These are phyloP conservation scores for Clanis bilineata DNA, from an alignment of 2,888 invertebrate genomes.

Conservation along the genomic window DNA sequence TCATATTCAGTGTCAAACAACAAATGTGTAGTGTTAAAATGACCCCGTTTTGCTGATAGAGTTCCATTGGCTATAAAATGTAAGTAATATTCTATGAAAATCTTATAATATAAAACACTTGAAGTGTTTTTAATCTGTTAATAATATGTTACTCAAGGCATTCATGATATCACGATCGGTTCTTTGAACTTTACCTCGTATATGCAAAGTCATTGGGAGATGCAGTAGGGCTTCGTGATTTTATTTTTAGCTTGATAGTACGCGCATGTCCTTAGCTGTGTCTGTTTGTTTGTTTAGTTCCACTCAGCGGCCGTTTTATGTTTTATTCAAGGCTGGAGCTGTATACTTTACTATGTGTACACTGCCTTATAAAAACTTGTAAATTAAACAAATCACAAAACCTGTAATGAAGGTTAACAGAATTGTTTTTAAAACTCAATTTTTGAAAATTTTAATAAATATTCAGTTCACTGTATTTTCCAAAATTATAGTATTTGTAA, in stretches of 20 bases:
- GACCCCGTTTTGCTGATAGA: constrained; percentile 23
- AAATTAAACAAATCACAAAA: background rate
- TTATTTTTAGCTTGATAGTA: constrained; percentile 67
- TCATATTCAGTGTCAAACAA: constrained; percentile 25
- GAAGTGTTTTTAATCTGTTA: constrained; percentile 32
- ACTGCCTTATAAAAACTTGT: background rate
- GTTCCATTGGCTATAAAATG: constrained; percentile 20
- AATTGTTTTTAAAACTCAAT: too few relatives aligned
- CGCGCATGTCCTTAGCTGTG: constrained; percentile 46
- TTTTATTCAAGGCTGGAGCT: constrained; percentile 12
- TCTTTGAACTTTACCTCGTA: constrained; percentile 49
- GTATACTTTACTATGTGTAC: constrained; percentile 1
- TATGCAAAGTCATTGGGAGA: constrained; percentile 27
- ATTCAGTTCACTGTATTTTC: too few relatives aligned
- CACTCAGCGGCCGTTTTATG: constrained; percentile 5
- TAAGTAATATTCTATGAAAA: constrained; percentile 31
- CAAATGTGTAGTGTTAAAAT: constrained; percentile 31
- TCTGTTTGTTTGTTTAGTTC: constrained; percentile 50
- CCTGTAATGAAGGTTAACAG: too few relatives aligned
- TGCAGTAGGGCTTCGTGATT: constrained; percentile 12
- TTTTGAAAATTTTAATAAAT: too few relatives aligned
- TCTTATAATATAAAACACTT: constrained; percentile 25
- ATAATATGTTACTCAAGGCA: constrained; percentile 57
- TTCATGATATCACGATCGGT: constrained; percentile 66
- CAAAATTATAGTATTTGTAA: too few relatives aligned